Evolutionary conservation across 2,888 invertebrate genomes (phyloP).

Genomic region (Leptinotarsa haldemani): DNA sequence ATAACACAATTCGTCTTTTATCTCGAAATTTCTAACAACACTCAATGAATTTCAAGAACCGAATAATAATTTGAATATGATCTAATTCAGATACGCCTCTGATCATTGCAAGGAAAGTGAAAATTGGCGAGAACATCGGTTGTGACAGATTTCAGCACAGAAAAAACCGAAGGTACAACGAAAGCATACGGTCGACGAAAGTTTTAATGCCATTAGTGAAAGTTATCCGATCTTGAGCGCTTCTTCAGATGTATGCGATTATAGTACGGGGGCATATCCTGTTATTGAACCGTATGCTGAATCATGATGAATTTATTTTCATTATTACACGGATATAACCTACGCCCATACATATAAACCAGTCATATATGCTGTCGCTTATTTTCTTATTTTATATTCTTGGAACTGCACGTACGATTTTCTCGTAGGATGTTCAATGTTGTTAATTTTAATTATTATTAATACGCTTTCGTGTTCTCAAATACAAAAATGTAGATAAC

Average conservation of each 20-base stretch:
- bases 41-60: too few relatives aligned
- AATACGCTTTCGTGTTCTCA: too few relatives aligned
- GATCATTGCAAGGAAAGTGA: background rate
- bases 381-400: too few relatives aligned
- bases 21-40: too few relatives aligned
- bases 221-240: slow-evolving; percentile 20
- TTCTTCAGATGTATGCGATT: slow-evolving; percentile 3
- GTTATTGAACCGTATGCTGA: background rate
- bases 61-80: background rate
- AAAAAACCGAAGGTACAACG: slow-evolving; percentile 16
- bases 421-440: too few relatives aligned
- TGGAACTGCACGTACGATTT: too few relatives aligned
- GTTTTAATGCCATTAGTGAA: slow-evolving; percentile 25
- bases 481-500: too few relatives aligned
- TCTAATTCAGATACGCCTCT: background rate
- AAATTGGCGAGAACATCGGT: slow-evolving; percentile 8
- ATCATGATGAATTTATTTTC: background rate
- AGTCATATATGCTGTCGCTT: too few relatives aligned
- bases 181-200: slow-evolving; percentile 18
- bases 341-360: background rate
- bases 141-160: slow-evolving; percentile 9
- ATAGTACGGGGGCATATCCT: background rate
- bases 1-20: too few relatives aligned
- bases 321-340: background rate
- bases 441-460: too few relatives aligned